Conservation (phyloP, 2,113 vertebrate species). For the Heterocephalus glaber region DNA sequence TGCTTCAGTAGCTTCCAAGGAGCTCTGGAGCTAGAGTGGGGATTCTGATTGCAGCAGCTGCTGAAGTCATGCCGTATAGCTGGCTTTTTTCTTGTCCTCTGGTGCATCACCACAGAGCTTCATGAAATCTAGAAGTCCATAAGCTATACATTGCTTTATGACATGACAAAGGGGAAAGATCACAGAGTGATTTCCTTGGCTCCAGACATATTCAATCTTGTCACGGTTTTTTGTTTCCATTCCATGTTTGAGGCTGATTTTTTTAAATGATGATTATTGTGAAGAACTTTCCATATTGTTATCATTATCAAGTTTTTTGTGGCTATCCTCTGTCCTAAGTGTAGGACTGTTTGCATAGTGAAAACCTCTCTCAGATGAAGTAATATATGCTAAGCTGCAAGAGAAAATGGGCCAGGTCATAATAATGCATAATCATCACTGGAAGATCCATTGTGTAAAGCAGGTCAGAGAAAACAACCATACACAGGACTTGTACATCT, state of each 20-base stretch:
- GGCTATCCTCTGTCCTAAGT: background rate
- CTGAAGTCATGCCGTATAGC: accelerated
- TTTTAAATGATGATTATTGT: background rate
- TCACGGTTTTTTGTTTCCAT: background rate
- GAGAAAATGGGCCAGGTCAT: background rate
- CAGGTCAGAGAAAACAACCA: background rate
- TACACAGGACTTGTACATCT: background rate
- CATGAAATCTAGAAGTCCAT: background rate
- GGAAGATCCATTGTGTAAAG: background rate
- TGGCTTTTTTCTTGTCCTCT: background rate
- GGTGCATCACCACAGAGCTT: background rate
- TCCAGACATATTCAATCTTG: background rate
- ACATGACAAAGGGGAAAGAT: background rate
- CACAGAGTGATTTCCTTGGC: background rate
- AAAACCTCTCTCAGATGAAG: background rate
- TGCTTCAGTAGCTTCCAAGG: background rate
- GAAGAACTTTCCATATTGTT: background rate
- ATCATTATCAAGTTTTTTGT: background rate
- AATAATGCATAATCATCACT: background rate
- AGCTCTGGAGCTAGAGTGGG: background rate
- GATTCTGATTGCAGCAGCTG: background rate
- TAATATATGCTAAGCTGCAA: background rate
- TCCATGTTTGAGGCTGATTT: background rate
- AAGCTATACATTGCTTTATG: background rate
- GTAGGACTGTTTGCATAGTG: background rate